Base-by-base conservation (phyloP, 1,140 invertebrate species). In the Lithobius niger region DNA sequence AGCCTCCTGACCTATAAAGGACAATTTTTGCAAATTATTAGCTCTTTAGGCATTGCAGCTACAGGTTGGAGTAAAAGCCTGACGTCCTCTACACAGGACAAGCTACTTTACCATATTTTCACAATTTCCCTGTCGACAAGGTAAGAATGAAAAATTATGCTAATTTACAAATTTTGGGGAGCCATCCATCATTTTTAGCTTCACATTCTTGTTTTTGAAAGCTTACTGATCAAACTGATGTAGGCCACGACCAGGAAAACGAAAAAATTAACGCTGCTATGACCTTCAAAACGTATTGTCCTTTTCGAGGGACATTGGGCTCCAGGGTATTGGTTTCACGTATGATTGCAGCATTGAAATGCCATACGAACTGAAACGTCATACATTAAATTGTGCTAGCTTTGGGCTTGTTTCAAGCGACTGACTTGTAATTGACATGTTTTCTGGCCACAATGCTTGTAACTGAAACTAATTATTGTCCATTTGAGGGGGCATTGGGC, bases 1-100 rank as follows among this genome's bases (percentile, higher is more conserved):
- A 27, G 25, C 49, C 49, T 51, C 4, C 25, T 16, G 49, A 31
- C 49, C 25, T 27, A 10, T 36, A 15, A 22, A 51, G 49, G 49
- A 51, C 49, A 51, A 51, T 27, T 26, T 51, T 51, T 26, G 27
- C 13, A 6, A 21, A 51, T 51, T 51, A 31, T 51, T 51, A 31
- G 27, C 49, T 15, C 18, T 15, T 27, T n/a, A n/a, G n/a, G n/a
- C n/a, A n/a, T n/a, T n/a, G n/a, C n/a, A n/a, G 4, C 24, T 15
- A 19, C n/a, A n/a, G n/a, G n/a, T 51, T 51, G n/a, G 6, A 6
- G 24, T 26, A 10, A 51, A 10, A 10, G 22, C 10, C 10, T 10
- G 21, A 13, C 21, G 10, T 48, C n/a, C 19, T 15, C 19, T 13
- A 19, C 10, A 19, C 13, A 19, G 10, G 45, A 48, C 45, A n/a